Base-by-base conservation (phyloP, 2,888 invertebrate genomes). In the Geotrupes spiniger region DNA sequence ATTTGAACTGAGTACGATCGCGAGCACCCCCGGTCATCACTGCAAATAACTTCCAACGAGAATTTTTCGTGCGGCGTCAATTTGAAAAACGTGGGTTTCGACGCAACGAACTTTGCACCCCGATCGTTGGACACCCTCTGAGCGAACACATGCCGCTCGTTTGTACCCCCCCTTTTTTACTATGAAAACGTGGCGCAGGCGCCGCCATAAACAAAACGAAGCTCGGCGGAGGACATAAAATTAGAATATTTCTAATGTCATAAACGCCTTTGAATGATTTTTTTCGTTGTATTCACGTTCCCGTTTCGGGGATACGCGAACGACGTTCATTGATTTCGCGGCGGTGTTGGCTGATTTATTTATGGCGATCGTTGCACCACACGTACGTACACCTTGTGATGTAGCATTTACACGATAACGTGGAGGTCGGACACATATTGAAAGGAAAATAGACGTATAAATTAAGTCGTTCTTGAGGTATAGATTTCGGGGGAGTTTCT, bases 81-180 rank as follows among this genome's bases (percentile, higher is more conserved):
- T 36, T 11, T 8, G 11, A 42, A 5, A 27, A 33, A 28, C 29
- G 15, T 21, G 27, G 6, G 27, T 40, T 21, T 10, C 40, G 25
- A 26, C 8, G 25, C 27, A 15, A 12, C 40, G 40, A 36, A 48
- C 48, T 41, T 26, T 53, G 45, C 47, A 48, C 54, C 57, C 56
- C 53, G 51, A 51, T 52, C 45, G 56, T 48, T 49, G 42, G 52
- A 54, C 52, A 54, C 58, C 56, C 54, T 58, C 56, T 58, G 54
- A 52, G 50, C 49, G 54, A 56, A 52, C 58, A 58, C 54, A 57
- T 57, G 56, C 58, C 56, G 49, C 28, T 45, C 21, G 6, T 21
- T 53, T 56, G 46, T 53, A 54, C 52, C 56, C 54, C 51, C 56
- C 41, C 53, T 52, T 52, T 47, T 45, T 50, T 17, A 46, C 42